These are phyloP conservation scores for Scartelaos histophorus DNA, from an alignment of 2,113 vertebrate genomes.

Conservation along the genomic window DNA sequence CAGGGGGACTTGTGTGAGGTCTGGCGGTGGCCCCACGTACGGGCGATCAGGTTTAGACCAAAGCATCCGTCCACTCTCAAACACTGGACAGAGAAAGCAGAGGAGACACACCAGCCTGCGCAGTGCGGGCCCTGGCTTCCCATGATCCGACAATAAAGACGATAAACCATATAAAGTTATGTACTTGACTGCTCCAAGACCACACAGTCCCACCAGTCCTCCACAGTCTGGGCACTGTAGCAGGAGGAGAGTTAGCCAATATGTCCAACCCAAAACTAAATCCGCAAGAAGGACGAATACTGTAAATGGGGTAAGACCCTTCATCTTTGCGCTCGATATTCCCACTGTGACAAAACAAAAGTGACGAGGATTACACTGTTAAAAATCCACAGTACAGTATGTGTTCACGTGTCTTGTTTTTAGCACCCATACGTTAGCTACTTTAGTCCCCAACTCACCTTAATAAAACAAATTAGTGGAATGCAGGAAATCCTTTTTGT, in stretches of 20 bases:
- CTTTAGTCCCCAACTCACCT: background rate
- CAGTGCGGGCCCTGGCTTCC: conserved; percentile 20
- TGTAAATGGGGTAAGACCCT: background rate
- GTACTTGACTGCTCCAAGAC: conserved; percentile 53
- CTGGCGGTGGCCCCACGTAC: conserved; percentile 11
- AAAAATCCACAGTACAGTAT: too few species aligned
- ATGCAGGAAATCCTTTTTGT: background rate
- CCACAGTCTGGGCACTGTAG: conserved; percentile 17
- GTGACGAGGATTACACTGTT: too few species aligned
- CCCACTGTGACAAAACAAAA: background rate
- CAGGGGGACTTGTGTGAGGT: conserved; percentile 43
- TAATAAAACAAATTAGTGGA: background rate
- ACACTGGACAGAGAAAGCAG: conserved; percentile 63
- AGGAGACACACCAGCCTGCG: conserved; percentile 43
- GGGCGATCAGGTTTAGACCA: background rate
- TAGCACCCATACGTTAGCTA: background rate
- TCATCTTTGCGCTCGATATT: conserved; percentile 24
- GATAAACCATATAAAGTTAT: conserved; percentile 37
- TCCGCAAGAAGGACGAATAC: conserved; percentile 51
- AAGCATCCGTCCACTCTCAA: conserved; percentile 44
- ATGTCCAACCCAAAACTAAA: conserved; percentile 23
- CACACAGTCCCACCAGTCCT: conserved; percentile 60
- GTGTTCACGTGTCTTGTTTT: background rate
- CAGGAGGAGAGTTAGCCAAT: conserved; percentile 40
- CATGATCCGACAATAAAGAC: background rate